Evolutionary conservation across 2,113 vertebrate genomes (phyloP).

Genomic region (Gymnocephalus cernua): DNA sequence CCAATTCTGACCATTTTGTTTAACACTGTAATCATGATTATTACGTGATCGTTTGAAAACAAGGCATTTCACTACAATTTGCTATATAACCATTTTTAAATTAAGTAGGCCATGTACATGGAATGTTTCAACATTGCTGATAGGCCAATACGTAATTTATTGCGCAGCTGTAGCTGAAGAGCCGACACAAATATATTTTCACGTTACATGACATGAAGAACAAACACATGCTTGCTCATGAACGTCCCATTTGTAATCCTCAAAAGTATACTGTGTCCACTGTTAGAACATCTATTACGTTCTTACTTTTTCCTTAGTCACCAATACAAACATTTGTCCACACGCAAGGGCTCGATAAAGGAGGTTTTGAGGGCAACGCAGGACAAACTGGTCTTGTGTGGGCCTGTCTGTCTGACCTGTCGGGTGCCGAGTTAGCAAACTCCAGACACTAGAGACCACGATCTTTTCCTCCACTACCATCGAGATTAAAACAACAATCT

Average conservation of each 20-base stretch:
- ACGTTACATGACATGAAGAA: constrained; percentile 4
- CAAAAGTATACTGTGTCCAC: background rate
- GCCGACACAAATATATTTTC: constrained; percentile 29
- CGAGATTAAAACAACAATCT: constrained; percentile 46
- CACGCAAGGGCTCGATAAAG: constrained; percentile 8
- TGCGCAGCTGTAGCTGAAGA: constrained; percentile 24
- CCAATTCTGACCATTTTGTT: constrained; percentile 11
- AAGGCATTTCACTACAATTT: background rate
- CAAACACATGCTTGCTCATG: background rate
- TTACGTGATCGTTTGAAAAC: background rate
- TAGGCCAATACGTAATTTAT: constrained; percentile 47
- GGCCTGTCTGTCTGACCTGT: constrained; percentile 13
- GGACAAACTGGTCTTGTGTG: constrained; percentile 28
- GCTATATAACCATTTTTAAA: background rate
- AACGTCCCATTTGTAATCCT: background rate
- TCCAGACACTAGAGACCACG: constrained; percentile 29
- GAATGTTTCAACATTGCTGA: constrained; percentile 32
- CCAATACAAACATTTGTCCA: background rate
- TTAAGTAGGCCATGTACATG: constrained; percentile 20
- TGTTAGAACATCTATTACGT: background rate
- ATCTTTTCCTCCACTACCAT: constrained; percentile 20
- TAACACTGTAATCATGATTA: constrained; percentile 1
- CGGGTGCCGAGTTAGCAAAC: constrained; percentile 36
- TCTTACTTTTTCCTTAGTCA: background rate
- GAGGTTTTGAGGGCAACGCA: constrained; percentile 13